Evolutionary conservation across 2,888 invertebrate genomes (phyloP).

Genomic region (Listrodromus nycthemerus): DNA sequence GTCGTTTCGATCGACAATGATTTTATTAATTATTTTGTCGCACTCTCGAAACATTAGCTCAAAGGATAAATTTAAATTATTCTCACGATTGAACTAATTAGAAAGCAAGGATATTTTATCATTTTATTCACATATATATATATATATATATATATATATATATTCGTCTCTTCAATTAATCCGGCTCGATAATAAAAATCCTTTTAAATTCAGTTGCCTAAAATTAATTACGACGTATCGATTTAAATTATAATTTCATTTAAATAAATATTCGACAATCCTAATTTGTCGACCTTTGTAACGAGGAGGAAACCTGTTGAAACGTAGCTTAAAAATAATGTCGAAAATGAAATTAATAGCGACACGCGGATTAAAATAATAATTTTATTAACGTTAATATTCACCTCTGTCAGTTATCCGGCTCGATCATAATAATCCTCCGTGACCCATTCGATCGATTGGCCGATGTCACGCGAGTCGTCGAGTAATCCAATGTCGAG

Average conservation of each 20-base stretch:
- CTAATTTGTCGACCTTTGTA: too few species aligned
- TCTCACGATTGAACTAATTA: not conserved
- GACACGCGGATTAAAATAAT: not conserved
- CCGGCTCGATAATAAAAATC: conserved; percentile 51
- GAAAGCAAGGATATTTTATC: not conserved
- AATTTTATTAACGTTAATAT: not conserved
- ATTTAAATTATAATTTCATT: too few species aligned
- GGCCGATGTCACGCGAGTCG: not conserved
- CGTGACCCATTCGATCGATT: conserved; percentile 8
- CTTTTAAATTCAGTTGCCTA: not conserved
- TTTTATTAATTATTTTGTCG: not conserved
- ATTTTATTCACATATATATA: not conserved
- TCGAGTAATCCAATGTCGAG: conserved; percentile 59
- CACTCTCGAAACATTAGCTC: not conserved
- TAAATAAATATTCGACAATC: too few species aligned
- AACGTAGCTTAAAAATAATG: too few species aligned
- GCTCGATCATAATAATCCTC: conserved; percentile 59
- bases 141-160: not conserved
- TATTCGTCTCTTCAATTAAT: conserved; percentile 36
- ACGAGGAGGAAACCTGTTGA: too few species aligned
- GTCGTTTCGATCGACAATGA: not conserved
- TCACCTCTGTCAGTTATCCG: conserved; percentile 41
- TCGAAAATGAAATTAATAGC: not conserved
- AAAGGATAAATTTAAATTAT: too few species aligned
- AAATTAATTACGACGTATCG: too few species aligned